Evolutionary conservation across 2,888 invertebrate species (phyloP).

Genomic region (Parasteatoda lunata): DNA sequence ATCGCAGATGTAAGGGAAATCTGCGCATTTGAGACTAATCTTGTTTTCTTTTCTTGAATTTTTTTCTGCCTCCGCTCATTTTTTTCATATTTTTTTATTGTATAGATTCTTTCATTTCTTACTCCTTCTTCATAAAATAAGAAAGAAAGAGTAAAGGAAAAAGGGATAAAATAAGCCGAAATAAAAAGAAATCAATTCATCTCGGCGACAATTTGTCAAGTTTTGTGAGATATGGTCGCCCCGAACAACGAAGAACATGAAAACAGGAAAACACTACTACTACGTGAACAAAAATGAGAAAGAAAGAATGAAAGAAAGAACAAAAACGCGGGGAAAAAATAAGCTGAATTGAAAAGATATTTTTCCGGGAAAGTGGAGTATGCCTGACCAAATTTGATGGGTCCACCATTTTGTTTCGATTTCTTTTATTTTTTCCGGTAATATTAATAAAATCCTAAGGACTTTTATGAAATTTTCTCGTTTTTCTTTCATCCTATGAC

Average conservation of each 20-base stretch:
- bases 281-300: conserved; percentile 15
- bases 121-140: conserved; percentile 20
- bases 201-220: conserved; percentile 62
- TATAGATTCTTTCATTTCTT: conserved; percentile 15
- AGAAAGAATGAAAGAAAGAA: conserved; percentile 2
- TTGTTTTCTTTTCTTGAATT: background rate
- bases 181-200: conserved; percentile 46
- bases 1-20: conserved; percentile 31
- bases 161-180: conserved; percentile 16
- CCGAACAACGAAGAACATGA: conserved; percentile 33
- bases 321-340: conserved; percentile 16
- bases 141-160: conserved; percentile 9
- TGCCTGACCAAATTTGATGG: conserved; percentile 6
- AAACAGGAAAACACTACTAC: conserved; percentile 24
- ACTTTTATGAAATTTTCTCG: no score
- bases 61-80: conserved; percentile 6
- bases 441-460: no score
- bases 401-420: conserved; percentile 11
- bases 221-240: conserved; percentile 60
- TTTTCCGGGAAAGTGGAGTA: conserved; percentile 6
- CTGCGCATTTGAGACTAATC: conserved; percentile 38
- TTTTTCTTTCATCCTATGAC: no score
- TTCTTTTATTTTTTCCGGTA: no score
- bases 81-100: conserved; percentile 4
- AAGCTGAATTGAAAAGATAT: conserved; percentile 28